Evolutionary conservation across 2,113 vertebrate species (phyloP), one percentile per base, ranked within the genome.

Genomic region (Mesocricetus auratus): DNA sequence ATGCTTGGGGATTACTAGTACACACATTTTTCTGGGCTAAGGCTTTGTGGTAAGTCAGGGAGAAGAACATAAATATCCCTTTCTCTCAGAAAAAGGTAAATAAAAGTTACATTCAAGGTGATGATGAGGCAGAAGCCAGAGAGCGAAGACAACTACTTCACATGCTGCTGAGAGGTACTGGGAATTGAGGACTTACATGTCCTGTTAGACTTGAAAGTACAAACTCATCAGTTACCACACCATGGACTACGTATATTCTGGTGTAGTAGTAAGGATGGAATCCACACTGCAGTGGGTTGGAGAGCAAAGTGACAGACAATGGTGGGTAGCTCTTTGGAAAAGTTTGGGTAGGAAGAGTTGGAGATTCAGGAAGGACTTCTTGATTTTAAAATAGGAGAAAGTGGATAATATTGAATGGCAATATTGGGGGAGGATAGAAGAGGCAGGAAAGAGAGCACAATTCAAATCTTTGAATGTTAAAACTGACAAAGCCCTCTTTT

Each of bases 351-450:
- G 74, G 58, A 96, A 86, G 62, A 50, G 36, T n/a, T 15, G 33
- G 77, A 91, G 73, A 71, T 86, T 83, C 64, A 69, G 6, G 89
- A 96, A 93, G 74, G 19, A 95, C 73, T 93, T 96, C 53, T 71
- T 90, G 56, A 86, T 60, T 92, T 96, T 91, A 91, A 83, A 56
- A 90, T 7, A 85, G 74, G 36, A 92, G n/a, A 90, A 88, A 81
- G 6, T 22, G 87, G 58, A 64, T 68, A 45, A 50, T 31, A 16
- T 16, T 83, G 39, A 90, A 77, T 93, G 69, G 12, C 77, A 73
- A 83, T 78, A 68, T 0, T 87, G 69, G 36, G 31, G 36, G 89
- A 89, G 81, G 74, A 83, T 15, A 85, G 53, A 81, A 74, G 82
- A 92, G 36, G 71, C 3, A 74, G 56, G 33, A n/a, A 36, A 42